Conservation (phyloP, 2,113 vertebrate species). For the Ophthalmotilapia sp. region DNA sequence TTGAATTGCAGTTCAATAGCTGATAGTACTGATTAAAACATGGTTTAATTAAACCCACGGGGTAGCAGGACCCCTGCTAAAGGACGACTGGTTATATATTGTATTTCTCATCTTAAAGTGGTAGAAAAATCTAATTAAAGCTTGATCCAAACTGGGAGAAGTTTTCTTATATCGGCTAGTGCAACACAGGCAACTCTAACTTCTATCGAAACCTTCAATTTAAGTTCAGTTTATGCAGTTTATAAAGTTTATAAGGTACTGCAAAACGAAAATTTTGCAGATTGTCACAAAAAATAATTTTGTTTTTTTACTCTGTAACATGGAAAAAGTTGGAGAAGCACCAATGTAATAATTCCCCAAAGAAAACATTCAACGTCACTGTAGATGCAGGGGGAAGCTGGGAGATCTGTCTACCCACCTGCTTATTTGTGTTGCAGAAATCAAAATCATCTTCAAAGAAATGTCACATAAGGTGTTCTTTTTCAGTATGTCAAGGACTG, state of each 20-base stretch:
- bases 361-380: background rate
- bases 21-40: background rate
- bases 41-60: background rate
- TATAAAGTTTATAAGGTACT: background rate
- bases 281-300: background rate
- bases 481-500: background rate
- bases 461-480: background rate
- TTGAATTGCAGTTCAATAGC: background rate
- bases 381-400: background rate
- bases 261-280: accelerated
- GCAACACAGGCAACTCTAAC: background rate
- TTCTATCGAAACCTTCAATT: accelerated
- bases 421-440: background rate
- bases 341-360: background rate
- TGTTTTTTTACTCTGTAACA: background rate
- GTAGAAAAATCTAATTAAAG: background rate
- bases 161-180: background rate
- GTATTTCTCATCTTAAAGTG: background rate
- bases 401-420: background rate
- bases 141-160: background rate
- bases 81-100: background rate
- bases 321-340: background rate
- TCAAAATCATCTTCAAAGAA: background rate
- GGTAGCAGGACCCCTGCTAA: background rate
- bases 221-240: background rate